A percentile compares a stretch with the other conserved stretches of the same genome.
phyloP scores from a whole-genome alignment of 1,140 invertebrate genomes.

The Coelopa frigida region DNA sequence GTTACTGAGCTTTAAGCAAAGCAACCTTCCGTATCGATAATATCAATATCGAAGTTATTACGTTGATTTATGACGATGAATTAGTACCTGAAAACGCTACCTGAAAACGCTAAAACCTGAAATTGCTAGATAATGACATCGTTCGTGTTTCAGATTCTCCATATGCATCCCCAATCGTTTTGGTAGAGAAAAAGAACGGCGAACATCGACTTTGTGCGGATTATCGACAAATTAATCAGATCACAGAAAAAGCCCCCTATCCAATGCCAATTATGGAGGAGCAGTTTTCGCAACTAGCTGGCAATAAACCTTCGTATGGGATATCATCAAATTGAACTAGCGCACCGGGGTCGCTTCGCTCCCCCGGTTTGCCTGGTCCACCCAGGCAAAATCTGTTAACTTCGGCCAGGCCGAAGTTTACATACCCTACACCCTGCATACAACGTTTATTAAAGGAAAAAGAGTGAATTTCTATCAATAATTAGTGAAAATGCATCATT shows the following conservation, averaged over 20 bases:
- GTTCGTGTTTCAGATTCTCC: slow-evolving; percentile 19
- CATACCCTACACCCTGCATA: too few relatives aligned
- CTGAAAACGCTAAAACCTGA: neutral
- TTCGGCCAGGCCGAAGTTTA: too few relatives aligned
- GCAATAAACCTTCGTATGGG: slow-evolving; percentile 42
- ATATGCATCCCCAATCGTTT: slow-evolving; percentile 22
- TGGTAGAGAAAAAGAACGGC: slow-evolving; percentile 25
- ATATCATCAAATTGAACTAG: slow-evolving; percentile 47
- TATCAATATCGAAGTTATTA: slow-evolving; percentile 5
- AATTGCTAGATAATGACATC: slow-evolving; percentile 14
- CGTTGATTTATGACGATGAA: neutral
- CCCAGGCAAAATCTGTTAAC: too few relatives aligned
- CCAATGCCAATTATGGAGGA: slow-evolving; percentile 48
- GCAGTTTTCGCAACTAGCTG: slow-evolving; percentile 41
- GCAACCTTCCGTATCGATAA: slow-evolving; percentile 8
- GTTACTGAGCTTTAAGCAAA: slow-evolving; percentile 3
- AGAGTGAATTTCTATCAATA: too few relatives aligned
- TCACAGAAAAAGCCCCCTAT: slow-evolving; percentile 44
- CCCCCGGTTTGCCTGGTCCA: too few relatives aligned
- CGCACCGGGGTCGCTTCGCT: too few relatives aligned
- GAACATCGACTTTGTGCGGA: slow-evolving; percentile 19
- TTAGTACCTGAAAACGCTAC: neutral
- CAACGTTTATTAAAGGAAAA: too few relatives aligned
- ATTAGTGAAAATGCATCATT: too few relatives aligned
- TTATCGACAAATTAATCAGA: slow-evolving; percentile 31